Evolutionary conservation across 2,113 vertebrate species (phyloP).

Genomic region (Coreoperca whiteheadi): DNA sequence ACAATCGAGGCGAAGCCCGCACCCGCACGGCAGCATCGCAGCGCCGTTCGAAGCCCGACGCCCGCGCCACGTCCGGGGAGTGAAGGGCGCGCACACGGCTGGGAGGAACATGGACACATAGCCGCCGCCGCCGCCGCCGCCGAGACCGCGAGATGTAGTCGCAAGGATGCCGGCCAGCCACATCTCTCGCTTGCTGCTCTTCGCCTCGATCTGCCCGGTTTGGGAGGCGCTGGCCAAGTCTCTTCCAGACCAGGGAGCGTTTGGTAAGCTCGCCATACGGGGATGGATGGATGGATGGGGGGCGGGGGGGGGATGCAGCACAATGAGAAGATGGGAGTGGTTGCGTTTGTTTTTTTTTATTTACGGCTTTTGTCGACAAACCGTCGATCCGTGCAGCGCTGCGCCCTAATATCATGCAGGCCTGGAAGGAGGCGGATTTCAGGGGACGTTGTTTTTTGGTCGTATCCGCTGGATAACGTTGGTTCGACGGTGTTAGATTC

Average conservation of each 20-base stretch:
- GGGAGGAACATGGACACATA: conserved; percentile 53
- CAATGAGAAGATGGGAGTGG: conserved; percentile 78
- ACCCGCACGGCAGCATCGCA: not conserved
- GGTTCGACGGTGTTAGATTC: not conserved
- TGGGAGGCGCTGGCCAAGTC: conserved; percentile 75
- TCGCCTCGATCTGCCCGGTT: conserved; percentile 62
- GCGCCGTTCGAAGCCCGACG: conserved; percentile 28
- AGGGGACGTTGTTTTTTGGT: rapidly evolving
- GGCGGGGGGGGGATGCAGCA: conserved; percentile 71
- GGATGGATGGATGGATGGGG: too few species aligned
- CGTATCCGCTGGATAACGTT: not conserved
- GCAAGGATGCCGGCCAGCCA: conserved; percentile 70
- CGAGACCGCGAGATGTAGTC: conserved; percentile 83
- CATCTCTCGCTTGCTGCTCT: conserved; percentile 73
- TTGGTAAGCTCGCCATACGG: conserved; percentile 74
- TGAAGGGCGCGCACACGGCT: not conserved
- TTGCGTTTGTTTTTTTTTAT: conserved; percentile 42
- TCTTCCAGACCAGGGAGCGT: conserved; percentile 73
- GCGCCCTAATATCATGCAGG: not conserved
- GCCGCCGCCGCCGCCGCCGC: too few species aligned
- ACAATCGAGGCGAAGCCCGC: conserved; percentile 36
- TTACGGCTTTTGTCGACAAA: conserved; percentile 66
- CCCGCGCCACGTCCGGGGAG: conserved; percentile 36
- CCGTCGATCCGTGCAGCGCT: conserved; percentile 1
- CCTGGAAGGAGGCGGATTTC: not conserved